Percentiles rank a stretch among this genome's conserved stretches.
phyloP scores from a whole-genome alignment of 2,888 invertebrate genomes.

The Pyralis farinalis region DNA sequence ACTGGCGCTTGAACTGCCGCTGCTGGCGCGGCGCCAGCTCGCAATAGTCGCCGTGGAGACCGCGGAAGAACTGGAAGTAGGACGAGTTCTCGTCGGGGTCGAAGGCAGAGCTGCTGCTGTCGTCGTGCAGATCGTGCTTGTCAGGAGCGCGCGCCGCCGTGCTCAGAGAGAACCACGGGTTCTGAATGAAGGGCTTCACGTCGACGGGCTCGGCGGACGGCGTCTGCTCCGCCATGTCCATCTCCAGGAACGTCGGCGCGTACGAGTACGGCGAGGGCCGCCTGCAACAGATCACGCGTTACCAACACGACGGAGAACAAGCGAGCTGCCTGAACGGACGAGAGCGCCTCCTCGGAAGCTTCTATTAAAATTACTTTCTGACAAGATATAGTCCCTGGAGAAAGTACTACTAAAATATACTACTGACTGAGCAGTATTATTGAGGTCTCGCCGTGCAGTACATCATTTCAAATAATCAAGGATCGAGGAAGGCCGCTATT shows the following conservation, averaged over 20 bases:
- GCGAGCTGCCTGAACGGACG: too few species aligned
- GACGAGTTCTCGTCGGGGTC: conserved; percentile 57
- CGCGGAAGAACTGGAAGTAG: conserved; percentile 69
- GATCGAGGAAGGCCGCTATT: too few species aligned
- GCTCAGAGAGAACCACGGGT: conserved; percentile 31
- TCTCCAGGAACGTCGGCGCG: conserved; percentile 36
- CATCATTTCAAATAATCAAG: too few species aligned
- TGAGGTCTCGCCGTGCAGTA: too few species aligned
- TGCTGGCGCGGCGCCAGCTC: conserved; percentile 48
- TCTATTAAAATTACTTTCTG: too few species aligned
- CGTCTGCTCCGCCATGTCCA: conserved; percentile 24
- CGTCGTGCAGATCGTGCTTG: conserved; percentile 28
- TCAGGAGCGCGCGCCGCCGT: conserved; percentile 10
- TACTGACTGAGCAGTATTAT: too few species aligned
- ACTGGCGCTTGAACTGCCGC: conserved; percentile 55
- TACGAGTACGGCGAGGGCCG: conserved; percentile 42
- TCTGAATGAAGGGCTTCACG: conserved; percentile 33
- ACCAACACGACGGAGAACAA: too few species aligned
- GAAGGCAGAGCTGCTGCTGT: conserved; percentile 44
- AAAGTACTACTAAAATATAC: too few species aligned
- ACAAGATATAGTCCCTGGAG: too few species aligned
- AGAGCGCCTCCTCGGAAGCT: too few species aligned
- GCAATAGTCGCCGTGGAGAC: conserved; percentile 57
- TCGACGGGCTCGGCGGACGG: conserved; percentile 22
- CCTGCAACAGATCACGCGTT: too few species aligned